Conservation (phyloP, 2,888 invertebrate genomes). For the Yponomeuta sedellus region DNA sequence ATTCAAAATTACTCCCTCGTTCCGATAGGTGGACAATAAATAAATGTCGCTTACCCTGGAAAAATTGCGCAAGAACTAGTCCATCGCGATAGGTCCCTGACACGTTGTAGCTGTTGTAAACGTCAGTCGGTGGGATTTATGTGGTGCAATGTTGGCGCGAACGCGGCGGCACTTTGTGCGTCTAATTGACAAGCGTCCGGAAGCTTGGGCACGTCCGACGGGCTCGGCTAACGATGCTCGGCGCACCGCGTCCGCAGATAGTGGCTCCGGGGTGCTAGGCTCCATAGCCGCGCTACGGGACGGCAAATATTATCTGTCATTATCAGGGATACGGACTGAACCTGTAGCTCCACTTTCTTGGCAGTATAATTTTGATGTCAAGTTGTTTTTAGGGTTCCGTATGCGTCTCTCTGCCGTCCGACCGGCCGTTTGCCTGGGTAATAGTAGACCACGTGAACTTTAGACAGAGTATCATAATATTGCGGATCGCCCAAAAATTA, state of each 20-base stretch:
- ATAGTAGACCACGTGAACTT: no score
- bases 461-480: no score
- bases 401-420: no score
- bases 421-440: no score
- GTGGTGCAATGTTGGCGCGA: conserved; percentile 42
- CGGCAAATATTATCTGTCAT: neutral
- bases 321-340: neutral
- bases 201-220: conserved; percentile 39
- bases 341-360: no score
- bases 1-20: neutral
- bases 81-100: conserved; percentile 12
- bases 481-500: no score
- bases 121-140: conserved; percentile 12
- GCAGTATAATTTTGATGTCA: no score
- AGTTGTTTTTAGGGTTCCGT: no score
- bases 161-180: conserved; percentile 46
- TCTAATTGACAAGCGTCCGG: conserved; percentile 64
- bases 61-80: conserved; percentile 12
- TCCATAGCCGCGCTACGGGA: neutral
- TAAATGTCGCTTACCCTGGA: conserved; percentile 7
- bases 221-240: conserved; percentile 36
- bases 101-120: neutral
- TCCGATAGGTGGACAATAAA: conserved; percentile 9
- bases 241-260: conserved; percentile 18
- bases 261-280: neutral